A percentile compares a stretch with the other conserved stretches of the same genome.
Evolutionary conservation across 2,113 vertebrate genomes (phyloP).

Genomic region (Scolopax mira): DNA sequence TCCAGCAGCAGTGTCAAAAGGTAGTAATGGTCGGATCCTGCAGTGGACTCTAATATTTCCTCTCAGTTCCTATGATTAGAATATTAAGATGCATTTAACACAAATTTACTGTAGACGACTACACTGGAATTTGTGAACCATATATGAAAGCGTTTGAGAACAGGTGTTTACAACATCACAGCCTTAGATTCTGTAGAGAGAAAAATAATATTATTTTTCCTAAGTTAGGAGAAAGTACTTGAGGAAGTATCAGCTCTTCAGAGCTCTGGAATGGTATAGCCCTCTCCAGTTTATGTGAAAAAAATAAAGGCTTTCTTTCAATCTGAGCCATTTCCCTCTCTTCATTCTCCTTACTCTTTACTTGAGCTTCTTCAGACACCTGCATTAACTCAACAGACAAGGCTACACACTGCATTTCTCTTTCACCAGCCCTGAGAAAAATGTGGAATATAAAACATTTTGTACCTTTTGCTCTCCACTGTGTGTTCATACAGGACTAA

Average conservation of each 20-base stretch:
- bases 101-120: background rate
- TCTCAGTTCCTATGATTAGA: slow-evolving; percentile 60
- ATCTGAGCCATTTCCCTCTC: background rate
- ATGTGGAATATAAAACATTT: background rate
- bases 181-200: background rate
- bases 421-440: background rate
- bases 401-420: background rate
- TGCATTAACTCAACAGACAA: background rate
- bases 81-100: background rate
- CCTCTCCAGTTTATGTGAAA: background rate
- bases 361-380: background rate
- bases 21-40: slow-evolving; percentile 56
- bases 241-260: background rate
- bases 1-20: background rate
- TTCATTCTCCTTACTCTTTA: background rate
- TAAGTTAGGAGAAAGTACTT: background rate
- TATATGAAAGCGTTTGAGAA: background rate
- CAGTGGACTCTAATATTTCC: slow-evolving; percentile 70
- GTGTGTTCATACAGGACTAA: background rate
- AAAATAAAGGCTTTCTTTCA: background rate
- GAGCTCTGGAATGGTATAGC: background rate
- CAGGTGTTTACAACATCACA: background rate
- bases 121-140: background rate
- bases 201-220: background rate
- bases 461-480: background rate